Percentiles rank a stretch among this genome's conserved stretches.
Evolutionary conservation across 2,113 vertebrate species (phyloP).

Genomic region (Fulmarus glacialis): DNA sequence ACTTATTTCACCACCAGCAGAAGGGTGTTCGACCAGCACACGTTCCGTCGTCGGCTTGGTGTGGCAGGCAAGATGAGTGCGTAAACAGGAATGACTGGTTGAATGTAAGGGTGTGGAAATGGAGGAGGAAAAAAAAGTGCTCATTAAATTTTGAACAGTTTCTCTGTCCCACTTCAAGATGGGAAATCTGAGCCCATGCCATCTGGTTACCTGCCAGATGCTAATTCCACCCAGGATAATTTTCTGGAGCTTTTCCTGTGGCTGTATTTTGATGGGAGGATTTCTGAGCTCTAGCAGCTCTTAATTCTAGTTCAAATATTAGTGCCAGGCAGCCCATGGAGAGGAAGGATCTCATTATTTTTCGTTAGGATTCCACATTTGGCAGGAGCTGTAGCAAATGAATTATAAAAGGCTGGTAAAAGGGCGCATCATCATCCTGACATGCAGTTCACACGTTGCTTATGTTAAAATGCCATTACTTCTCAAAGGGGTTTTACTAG

Average conservation of each 20-base stretch:
- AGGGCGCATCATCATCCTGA: not conserved
- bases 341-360: not conserved
- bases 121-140: not conserved
- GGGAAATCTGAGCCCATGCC: not conserved
- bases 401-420: not conserved
- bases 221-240: not conserved
- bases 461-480: not conserved
- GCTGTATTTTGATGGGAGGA: not conserved
- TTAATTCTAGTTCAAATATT: slow-evolving; percentile 28
- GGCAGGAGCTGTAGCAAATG: not conserved
- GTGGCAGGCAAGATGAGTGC: fast-evolving
- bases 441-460: not conserved
- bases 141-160: not conserved
- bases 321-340: not conserved
- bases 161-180: not conserved
- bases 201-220: not conserved
- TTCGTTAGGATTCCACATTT: not conserved
- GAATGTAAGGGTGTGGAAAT: not conserved
- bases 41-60: not conserved
- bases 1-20: not conserved
- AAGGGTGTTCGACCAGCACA: not conserved
- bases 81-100: not conserved
- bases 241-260: not conserved
- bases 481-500: not conserved
- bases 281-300: not conserved